phyloP scores from a whole-genome alignment of 2,888 invertebrate species.

The Chirona hameri region DNA sequence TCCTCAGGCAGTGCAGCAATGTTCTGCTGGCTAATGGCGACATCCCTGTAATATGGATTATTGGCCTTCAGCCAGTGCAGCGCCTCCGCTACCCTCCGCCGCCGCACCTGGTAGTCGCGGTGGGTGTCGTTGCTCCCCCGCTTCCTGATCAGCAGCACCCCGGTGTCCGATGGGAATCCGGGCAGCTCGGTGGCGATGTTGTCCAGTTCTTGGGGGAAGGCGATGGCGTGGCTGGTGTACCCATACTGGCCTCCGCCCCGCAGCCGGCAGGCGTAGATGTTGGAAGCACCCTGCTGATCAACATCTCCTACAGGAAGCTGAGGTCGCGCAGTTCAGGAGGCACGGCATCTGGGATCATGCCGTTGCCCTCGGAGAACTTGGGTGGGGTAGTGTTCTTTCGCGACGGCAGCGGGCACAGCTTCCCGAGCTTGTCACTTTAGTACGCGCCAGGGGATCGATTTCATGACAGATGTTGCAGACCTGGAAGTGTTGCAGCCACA shows the following conservation, averaged over 20 bases:
- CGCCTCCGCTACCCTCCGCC: background rate
- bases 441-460: background rate
- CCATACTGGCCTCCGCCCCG: slow-evolving; percentile 1
- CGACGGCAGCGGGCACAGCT: background rate
- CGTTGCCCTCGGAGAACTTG: background rate
- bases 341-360: background rate
- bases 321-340: background rate
- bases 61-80: background rate
- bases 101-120: background rate
- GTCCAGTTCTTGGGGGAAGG: background rate
- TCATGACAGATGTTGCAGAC: background rate
- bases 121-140: background rate
- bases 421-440: background rate
- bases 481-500: background rate
- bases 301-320: background rate
- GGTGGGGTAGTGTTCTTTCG: background rate
- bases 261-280: background rate
- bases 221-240: background rate
- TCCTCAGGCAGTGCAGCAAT: background rate
- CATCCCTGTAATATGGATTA: background rate
- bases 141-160: slow-evolving; percentile 3
- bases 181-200: background rate
- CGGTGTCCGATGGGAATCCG: background rate
- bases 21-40: background rate
- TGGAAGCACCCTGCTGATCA: background rate